phyloP scores from a whole-genome alignment of 2,797 vertebrate species.

The Acestrorhynchus altus region DNA sequence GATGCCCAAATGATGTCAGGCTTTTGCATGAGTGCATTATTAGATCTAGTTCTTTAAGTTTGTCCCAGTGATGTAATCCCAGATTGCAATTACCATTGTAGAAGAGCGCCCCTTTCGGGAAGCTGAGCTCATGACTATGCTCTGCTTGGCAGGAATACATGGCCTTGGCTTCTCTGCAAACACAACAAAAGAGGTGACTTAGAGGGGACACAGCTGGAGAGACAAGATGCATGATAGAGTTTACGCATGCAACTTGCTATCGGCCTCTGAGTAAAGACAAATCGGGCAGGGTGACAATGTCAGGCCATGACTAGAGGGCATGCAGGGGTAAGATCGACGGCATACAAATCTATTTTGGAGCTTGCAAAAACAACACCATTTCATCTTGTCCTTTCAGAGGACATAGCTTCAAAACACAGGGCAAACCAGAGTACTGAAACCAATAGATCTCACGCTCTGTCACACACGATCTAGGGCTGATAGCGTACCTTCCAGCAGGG shows the following conservation, averaged over 20 bases:
- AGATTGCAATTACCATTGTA: conserved; percentile 86
- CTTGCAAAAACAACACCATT: conserved; percentile 29
- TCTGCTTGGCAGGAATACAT: conserved; percentile 98
- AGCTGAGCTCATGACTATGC: conserved; percentile 97
- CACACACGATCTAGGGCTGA: conserved; percentile 3
- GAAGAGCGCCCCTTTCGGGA: conserved; percentile 94
- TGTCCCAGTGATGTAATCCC: no score
- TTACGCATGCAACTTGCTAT: background rate
- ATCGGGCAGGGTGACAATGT: conserved; percentile 20
- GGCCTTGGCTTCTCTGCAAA: conserved; percentile 91
- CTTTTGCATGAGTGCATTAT: background rate
- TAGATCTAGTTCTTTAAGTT: background rate
- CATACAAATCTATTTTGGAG: conserved; percentile 32
- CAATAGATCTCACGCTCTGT: conserved; percentile 9
- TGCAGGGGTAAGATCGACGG: conserved; percentile 2
- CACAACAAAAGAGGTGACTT: conserved; percentile 45
- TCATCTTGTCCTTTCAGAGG: background rate
- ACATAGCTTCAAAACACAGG: conserved; percentile 21
- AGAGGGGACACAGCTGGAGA: conserved; percentile 9
- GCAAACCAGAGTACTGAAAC: conserved; percentile 25
- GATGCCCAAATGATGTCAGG: background rate
- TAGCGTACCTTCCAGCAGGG: conserved; percentile 79
- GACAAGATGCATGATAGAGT: conserved; percentile 6
- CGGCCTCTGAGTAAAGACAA: conserved; percentile 32
- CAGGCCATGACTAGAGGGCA: conserved; percentile 17